These are phyloP conservation scores for Notocelia uddmanniana DNA, from an alignment of 2,888 invertebrate genomes.

Conservation along the genomic window DNA sequence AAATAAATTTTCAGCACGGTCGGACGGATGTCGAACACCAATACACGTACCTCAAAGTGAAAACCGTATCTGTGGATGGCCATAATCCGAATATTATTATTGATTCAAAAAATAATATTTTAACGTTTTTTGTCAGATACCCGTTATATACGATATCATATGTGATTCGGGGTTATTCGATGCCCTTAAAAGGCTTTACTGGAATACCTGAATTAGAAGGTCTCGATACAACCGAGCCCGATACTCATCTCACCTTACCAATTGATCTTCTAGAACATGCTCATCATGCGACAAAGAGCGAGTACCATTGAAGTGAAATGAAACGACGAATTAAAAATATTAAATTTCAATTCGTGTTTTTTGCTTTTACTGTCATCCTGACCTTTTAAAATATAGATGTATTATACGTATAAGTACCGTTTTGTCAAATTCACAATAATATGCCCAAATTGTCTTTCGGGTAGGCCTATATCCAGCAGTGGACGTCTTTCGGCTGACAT, in stretches of 20 bases:
- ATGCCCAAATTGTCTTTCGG: too few relatives aligned
- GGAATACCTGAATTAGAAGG: not conserved
- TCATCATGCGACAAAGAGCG: too few relatives aligned
- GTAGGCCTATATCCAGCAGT: too few relatives aligned
- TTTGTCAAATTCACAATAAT: too few relatives aligned
- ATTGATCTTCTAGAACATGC: not conserved
- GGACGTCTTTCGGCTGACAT: too few relatives aligned
- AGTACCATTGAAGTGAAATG: not conserved
- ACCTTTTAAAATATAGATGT: too few relatives aligned
- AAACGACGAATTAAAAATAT: not conserved
- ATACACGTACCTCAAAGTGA: slow-evolving; percentile 16
- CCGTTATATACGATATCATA: not conserved
- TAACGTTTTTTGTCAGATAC: slow-evolving; percentile 22
- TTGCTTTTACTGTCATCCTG: too few relatives aligned
- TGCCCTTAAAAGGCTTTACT: not conserved
- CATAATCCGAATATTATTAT: not conserved
- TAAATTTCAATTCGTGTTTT: too few relatives aligned
- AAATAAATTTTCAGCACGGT: slow-evolving; percentile 22
- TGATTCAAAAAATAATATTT: not conserved
- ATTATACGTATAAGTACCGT: too few relatives aligned
- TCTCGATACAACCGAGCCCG: not conserved
- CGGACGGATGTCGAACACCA: not conserved
- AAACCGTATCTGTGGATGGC: not conserved
- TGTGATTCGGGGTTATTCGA: slow-evolving; percentile 1
- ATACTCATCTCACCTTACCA: not conserved